Conservation (phyloP, 1,140 invertebrate species). For the Drosophila trapezifrons region DNA sequence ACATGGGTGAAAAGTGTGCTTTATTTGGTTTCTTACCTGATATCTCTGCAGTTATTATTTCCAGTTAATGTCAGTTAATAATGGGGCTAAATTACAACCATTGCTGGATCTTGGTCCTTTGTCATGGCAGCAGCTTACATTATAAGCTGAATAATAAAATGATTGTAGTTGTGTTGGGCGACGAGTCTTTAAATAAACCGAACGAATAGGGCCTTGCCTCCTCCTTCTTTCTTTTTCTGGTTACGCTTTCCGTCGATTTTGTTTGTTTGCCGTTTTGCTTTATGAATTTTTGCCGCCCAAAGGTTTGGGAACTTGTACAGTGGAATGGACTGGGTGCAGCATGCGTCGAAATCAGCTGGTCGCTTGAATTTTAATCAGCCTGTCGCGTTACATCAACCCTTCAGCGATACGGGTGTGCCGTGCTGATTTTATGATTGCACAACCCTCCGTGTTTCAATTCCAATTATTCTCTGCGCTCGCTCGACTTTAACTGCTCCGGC, state of each 20-base stretch:
- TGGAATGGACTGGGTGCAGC: slow-evolving; percentile 13
- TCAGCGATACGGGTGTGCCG: background rate
- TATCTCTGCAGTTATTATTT: background rate
- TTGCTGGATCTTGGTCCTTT: slow-evolving; percentile 20
- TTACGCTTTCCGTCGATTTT: slow-evolving; percentile 15
- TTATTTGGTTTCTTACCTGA: slow-evolving; percentile 15
- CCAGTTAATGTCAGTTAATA: slow-evolving; percentile 5
- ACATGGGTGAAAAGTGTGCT: background rate
- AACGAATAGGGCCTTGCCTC: slow-evolving; percentile 20
- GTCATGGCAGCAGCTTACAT: slow-evolving; percentile 48
- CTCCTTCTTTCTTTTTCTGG: background rate
- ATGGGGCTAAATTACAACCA: slow-evolving; percentile 44
- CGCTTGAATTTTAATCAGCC: slow-evolving; percentile 33
- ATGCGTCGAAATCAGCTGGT: slow-evolving; percentile 9
- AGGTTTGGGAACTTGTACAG: slow-evolving; percentile 45
- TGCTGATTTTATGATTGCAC: slow-evolving; percentile 35
- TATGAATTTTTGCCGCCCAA: slow-evolving; percentile 28
- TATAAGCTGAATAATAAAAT: slow-evolving; percentile 27
- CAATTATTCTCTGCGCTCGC: slow-evolving; percentile 23
- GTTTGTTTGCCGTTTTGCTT: slow-evolving; percentile 33
- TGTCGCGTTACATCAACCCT: background rate
- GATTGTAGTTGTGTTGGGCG: slow-evolving; percentile 9
- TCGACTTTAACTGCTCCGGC: slow-evolving; percentile 7
- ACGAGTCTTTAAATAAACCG: slow-evolving; percentile 44
- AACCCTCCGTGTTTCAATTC: slow-evolving; percentile 12